A percentile compares a stretch with the other conserved stretches of the same genome.
Conservation (phyloP, 2,888 invertebrate genomes). For the Drosophila paracracens region DNA sequence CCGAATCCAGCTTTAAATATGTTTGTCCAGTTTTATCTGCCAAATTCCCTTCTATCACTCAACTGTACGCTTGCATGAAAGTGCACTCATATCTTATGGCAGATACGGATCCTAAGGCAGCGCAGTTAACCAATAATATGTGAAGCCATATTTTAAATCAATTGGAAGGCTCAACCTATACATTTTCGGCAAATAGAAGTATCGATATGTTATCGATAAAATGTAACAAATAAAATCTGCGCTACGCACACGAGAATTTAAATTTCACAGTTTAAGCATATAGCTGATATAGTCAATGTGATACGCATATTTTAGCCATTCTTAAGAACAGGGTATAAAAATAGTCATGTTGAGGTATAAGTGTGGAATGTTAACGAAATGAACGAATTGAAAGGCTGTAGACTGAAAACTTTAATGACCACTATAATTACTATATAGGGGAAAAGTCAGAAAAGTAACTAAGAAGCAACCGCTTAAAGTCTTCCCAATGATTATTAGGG, state of each 20-base stretch:
- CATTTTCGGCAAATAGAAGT: too few species aligned
- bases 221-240: background rate
- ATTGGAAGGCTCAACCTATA: background rate
- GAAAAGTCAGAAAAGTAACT: background rate
- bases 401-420: background rate
- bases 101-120: background rate
- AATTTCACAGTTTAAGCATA: background rate
- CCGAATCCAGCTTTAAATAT: background rate
- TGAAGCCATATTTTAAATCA: background rate
- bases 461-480: background rate
- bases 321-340: background rate
- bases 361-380: background rate
- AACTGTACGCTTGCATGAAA: background rate
- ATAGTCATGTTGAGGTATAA: background rate
- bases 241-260: background rate
- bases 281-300: background rate
- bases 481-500: constrained; percentile 18
- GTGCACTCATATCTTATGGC: background rate
- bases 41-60: background rate
- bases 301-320: background rate
- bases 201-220: background rate
- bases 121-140: background rate
- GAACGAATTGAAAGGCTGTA: background rate
- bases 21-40: background rate
- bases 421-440: background rate